phyloP scores from a whole-genome alignment of 2,797 vertebrate species.

The Darevskia nairensis region DNA sequence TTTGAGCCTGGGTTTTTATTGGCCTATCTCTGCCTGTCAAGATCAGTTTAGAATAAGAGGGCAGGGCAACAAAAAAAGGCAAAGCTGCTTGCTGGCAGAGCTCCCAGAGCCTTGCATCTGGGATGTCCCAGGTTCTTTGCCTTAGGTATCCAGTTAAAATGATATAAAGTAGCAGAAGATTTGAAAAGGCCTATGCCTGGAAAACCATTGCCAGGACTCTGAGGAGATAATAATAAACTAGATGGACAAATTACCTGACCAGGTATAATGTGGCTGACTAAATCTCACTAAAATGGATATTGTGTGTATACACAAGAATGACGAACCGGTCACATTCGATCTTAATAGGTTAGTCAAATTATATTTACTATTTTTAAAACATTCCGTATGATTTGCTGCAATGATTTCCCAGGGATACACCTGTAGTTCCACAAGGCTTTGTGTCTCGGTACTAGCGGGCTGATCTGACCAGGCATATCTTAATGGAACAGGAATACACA shows the following conservation, averaged over 20 bases:
- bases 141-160: no score
- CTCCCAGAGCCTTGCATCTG: no score
- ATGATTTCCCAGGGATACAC: not conserved
- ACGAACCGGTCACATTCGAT: not conserved
- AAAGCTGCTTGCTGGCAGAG: no score
- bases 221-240: no score
- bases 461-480: not conserved
- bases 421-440: not conserved
- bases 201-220: no score
- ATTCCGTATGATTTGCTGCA: not conserved
- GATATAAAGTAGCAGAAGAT: no score
- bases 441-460: not conserved
- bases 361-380: not conserved
- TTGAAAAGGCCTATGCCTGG: no score
- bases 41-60: not conserved
- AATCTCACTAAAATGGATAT: no score
- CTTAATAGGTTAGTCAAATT: not conserved
- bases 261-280: not conserved
- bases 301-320: not conserved
- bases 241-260: no score
- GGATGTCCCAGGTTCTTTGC: no score
- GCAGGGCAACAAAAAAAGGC: fast-evolving
- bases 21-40: fast-evolving
- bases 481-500: not conserved
- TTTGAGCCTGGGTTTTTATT: not conserved